These are phyloP conservation scores for Tetraodon nigroviridis DNA, from an alignment of 2,113 vertebrate genomes.

Conservation along the genomic window DNA sequence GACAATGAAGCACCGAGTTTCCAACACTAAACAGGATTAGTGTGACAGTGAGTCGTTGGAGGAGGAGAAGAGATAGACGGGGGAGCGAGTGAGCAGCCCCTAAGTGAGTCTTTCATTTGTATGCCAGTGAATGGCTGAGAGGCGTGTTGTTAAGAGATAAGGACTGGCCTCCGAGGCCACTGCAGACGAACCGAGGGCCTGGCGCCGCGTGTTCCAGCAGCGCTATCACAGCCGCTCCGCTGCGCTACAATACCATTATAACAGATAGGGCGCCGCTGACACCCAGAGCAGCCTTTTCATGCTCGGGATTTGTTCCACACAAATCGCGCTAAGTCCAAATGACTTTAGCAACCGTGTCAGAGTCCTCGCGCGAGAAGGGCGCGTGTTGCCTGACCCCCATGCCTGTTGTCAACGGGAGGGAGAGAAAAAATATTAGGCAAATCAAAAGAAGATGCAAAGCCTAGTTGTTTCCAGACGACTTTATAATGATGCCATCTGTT, in stretches of 20 bases:
- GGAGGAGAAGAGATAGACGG: slow-evolving; percentile 16
- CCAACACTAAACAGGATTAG: slow-evolving; percentile 65
- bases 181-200: slow-evolving; percentile 63
- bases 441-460: slow-evolving; percentile 21
- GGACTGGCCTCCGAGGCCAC: slow-evolving; percentile 68
- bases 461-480: slow-evolving; percentile 37
- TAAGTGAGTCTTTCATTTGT: slow-evolving; percentile 74
- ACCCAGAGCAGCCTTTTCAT: slow-evolving; percentile 29
- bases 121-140: slow-evolving; percentile 70
- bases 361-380: neutral
- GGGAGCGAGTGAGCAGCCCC: slow-evolving; percentile 46
- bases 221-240: slow-evolving; percentile 53
- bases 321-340: slow-evolving; percentile 38
- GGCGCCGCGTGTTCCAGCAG: slow-evolving; percentile 62
- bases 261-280: slow-evolving; percentile 58
- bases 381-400: neutral
- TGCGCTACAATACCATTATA: slow-evolving; percentile 58
- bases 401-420: slow-evolving; percentile 8
- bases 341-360: slow-evolving; percentile 12
- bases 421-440: slow-evolving; percentile 34
- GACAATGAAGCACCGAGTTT: slow-evolving; percentile 32
- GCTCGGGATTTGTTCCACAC: slow-evolving; percentile 21
- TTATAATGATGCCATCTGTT: slow-evolving; percentile 45
- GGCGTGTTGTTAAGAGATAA: slow-evolving; percentile 77
- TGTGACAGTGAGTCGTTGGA: slow-evolving; percentile 54